Evolutionary conservation across 2,888 invertebrate genomes (phyloP).

Genomic region (Drosophila atripex): DNA sequence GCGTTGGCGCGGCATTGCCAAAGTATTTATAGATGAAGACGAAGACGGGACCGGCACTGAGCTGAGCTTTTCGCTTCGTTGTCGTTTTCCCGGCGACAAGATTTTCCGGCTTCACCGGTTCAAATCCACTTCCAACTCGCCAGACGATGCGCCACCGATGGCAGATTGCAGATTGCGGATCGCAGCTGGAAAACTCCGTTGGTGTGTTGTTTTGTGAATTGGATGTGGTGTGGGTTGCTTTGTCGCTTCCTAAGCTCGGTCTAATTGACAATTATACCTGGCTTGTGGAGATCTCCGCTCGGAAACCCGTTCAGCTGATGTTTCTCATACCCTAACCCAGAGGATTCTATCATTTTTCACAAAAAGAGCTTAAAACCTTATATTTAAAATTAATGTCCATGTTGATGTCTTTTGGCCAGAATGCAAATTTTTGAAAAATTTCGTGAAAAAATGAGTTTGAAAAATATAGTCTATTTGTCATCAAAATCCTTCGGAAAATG

Average conservation of each 20-base stretch:
- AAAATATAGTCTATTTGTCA: too few species aligned
- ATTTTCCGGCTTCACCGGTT: slow-evolving; percentile 76
- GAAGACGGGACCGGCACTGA: slow-evolving; percentile 59
- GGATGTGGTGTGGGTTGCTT: slow-evolving; percentile 45
- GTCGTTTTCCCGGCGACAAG: slow-evolving; percentile 74
- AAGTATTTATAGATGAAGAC: slow-evolving; percentile 75
- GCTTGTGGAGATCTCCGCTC: slow-evolving; percentile 10
- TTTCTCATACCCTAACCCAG: not conserved
- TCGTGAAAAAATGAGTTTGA: too few species aligned
- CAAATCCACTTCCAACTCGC: slow-evolving; percentile 43
- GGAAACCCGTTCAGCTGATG: slow-evolving; percentile 55
- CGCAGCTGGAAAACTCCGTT: slow-evolving; percentile 20
- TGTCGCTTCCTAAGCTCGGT: slow-evolving; percentile 67
- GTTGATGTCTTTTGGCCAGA: too few species aligned
- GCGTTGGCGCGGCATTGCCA: slow-evolving; percentile 73
- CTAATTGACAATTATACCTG: slow-evolving; percentile 71
- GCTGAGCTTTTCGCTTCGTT: slow-evolving; percentile 31
- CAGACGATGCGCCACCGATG: slow-evolving; percentile 35
- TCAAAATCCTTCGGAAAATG: too few species aligned
- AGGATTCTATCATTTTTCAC: too few species aligned
- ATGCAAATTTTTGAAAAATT: too few species aligned
- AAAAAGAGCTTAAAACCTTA: too few species aligned
- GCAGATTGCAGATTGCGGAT: slow-evolving; percentile 23
- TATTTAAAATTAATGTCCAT: too few species aligned
- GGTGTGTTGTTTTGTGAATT: slow-evolving; percentile 5